Evolutionary conservation across 2,888 invertebrate genomes (phyloP), one percentile per base, ranked within the genome.

Genomic region (Synergus japonicus): DNA sequence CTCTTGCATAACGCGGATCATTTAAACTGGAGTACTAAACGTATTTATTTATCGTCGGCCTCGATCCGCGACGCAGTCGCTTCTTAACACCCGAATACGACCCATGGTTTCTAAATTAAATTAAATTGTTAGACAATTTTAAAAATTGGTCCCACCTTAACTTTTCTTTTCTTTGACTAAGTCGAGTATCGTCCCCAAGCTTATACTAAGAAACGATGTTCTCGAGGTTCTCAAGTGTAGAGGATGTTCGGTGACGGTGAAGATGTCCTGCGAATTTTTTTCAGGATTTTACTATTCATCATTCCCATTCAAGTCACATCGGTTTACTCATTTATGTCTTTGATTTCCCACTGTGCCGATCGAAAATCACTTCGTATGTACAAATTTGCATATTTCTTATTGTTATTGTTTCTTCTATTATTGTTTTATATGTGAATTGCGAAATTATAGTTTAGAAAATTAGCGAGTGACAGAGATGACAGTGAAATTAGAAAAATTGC

Each of bases 21-120:
- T 73, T 73, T 73, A 49, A 73, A 73, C 69, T 73, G 29, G 54
- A 73, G 54, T 66, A 66, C 37, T 54, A 73, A 49, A 37, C 66
- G 44, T 66, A 43, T 66, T 66, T 66, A 66, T 66, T 66, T 66
- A 29, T 49, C 69, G n/a, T 10, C 69, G 69, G 49, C 54, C 69
- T 73, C 54, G 49, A 73, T 73, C 29, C 49, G 22, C 49, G 37
- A 73, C 54, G 73, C 37, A 73, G 73, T 73, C n/a, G 29, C 73
- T 54, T 37, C n/a, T 22, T 41, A 41, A 54, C 73, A 41, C 37
- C 54, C 73, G 49, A 67, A 67, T 22, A 37, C n/a, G 10, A 73
- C n/a, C 15, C 22, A 67, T 8, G 18, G 44, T 13, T 46, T 1
- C 15, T 73, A n/a, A 37, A 37, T 37, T 37, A 37, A 37, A 37